phyloP scores from a whole-genome alignment of 2,888 invertebrate genomes.

The Magallana nippona region DNA sequence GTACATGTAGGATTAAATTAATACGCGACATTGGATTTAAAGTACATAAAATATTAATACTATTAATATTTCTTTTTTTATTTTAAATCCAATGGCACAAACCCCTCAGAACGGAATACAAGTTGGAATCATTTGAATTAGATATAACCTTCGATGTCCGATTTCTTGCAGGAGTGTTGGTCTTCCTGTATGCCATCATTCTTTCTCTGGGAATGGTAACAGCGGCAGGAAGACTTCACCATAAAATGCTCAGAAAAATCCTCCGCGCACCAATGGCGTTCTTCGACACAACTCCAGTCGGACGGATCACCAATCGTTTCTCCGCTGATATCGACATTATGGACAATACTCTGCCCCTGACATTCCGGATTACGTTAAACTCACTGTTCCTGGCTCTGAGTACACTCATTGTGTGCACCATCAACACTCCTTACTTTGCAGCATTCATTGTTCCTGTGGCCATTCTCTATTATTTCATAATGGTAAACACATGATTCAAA shows the following conservation, averaged over 20 bases:
- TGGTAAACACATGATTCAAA: slow-evolving; percentile 66
- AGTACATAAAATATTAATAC: no score
- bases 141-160: background rate
- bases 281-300: slow-evolving; percentile 80
- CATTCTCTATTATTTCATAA: slow-evolving; percentile 75
- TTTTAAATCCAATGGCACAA: no score
- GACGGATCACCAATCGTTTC: slow-evolving; percentile 78
- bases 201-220: slow-evolving; percentile 67
- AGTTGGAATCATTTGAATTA: background rate
- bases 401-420: slow-evolving; percentile 77
- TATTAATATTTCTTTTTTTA: no score
- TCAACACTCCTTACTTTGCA: slow-evolving; percentile 75
- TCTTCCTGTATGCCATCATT: slow-evolving; percentile 67
- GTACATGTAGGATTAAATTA: no score
- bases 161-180: slow-evolving; percentile 61
- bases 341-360: slow-evolving; percentile 64
- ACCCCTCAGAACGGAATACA: background rate
- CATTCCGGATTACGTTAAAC: slow-evolving; percentile 58
- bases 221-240: slow-evolving; percentile 70
- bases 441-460: slow-evolving; percentile 73
- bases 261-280: slow-evolving; percentile 76
- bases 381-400: slow-evolving; percentile 68
- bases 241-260: slow-evolving; percentile 65
- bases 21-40: no score
- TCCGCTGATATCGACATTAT: slow-evolving; percentile 64